These are phyloP conservation scores for Empis stercorea DNA, from an alignment of 2,888 invertebrate species.

Conservation along the genomic window DNA sequence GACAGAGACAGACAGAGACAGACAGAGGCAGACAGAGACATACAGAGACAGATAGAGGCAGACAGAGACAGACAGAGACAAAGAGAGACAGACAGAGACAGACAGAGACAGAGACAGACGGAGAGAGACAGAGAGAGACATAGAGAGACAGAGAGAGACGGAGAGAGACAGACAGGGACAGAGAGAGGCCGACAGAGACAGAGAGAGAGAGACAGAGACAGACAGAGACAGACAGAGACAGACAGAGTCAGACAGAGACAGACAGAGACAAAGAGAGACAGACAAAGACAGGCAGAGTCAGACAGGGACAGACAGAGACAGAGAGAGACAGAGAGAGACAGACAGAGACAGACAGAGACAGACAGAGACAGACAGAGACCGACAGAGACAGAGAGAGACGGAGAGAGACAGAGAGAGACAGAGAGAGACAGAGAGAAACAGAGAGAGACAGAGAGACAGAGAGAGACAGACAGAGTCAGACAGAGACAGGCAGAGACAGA, in stretches of 20 bases:
- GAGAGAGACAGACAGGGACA: background rate
- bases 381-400: too few relatives aligned
- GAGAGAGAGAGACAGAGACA: background rate
- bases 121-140: background rate
- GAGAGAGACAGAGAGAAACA: too few relatives aligned
- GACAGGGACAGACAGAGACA: too few relatives aligned
- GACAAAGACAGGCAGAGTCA: too few relatives aligned
- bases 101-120: too few relatives aligned
- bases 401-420: too few relatives aligned
- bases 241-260: background rate
- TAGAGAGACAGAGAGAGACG: background rate
- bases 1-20: background rate
- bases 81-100: background rate
- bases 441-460: too few relatives aligned
- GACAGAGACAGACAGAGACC: too few relatives aligned
- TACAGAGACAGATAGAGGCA: background rate
- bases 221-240: background rate
- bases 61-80: background rate
- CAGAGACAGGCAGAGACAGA: too few relatives aligned
- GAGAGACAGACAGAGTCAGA: too few relatives aligned
- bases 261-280: background rate
- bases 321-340: too few relatives aligned
- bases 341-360: too few relatives aligned
- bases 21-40: background rate
- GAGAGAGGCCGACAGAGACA: background rate